These are phyloP conservation scores for Tenualosa thibaudeaui DNA, from an alignment of 2,797 vertebrate genomes.

Conservation along the genomic window DNA sequence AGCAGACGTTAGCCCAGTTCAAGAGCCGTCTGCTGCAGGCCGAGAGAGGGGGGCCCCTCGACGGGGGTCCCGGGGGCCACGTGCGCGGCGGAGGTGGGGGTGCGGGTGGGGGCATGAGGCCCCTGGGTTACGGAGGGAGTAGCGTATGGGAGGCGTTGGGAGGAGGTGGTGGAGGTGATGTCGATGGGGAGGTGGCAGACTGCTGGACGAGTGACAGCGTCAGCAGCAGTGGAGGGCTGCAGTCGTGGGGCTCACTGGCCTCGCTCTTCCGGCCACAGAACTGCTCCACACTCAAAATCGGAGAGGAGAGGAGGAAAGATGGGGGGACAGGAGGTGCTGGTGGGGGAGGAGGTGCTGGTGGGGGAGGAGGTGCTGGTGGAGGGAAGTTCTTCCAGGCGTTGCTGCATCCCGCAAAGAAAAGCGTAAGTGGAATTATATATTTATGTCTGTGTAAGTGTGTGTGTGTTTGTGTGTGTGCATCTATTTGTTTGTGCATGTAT, in stretches of 20 bases:
- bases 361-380: slow-evolving; percentile 58
- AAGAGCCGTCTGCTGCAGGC: slow-evolving; percentile 54
- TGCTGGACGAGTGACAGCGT: slow-evolving; percentile 35
- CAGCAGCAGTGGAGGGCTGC: slow-evolving; percentile 66
- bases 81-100: slow-evolving; percentile 56
- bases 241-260: slow-evolving; percentile 82
- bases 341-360: slow-evolving; percentile 59
- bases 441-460: not conserved
- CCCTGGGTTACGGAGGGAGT: slow-evolving; percentile 60
- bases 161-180: slow-evolving; percentile 49
- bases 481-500: not conserved
- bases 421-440: slow-evolving; percentile 61
- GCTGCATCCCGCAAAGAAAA: slow-evolving; percentile 76
- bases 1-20: slow-evolving; percentile 64
- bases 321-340: slow-evolving; percentile 44
- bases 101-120: slow-evolving; percentile 69
- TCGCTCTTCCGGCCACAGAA: slow-evolving; percentile 79
- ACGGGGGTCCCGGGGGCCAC: slow-evolving; percentile 65
- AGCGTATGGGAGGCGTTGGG: slow-evolving; percentile 74
- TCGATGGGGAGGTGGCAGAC: slow-evolving; percentile 53
- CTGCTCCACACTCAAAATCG: slow-evolving; percentile 78
- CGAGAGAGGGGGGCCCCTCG: slow-evolving; percentile 43
- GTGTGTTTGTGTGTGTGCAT: not conserved
- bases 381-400: slow-evolving; percentile 79
- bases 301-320: slow-evolving; percentile 75